These are phyloP conservation scores for Bedellia somnulentella DNA, from an alignment of 2,888 invertebrate species.

Conservation along the genomic window DNA sequence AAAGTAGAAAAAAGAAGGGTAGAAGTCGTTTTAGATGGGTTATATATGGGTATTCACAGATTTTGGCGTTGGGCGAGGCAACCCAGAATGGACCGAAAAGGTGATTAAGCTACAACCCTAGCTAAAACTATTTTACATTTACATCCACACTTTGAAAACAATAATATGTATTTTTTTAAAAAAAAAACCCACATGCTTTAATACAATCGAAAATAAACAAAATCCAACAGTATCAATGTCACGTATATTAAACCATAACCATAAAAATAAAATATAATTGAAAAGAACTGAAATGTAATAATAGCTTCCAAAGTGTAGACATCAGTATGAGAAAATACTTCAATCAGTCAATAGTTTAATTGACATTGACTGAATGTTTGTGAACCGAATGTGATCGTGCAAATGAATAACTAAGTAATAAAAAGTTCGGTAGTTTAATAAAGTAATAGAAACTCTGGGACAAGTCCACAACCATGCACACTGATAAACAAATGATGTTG, in stretches of 20 bases:
- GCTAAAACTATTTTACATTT: too few relatives aligned
- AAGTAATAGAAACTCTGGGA: constrained; percentile 18
- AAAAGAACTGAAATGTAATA: too few relatives aligned
- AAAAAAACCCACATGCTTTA: constrained; percentile 5
- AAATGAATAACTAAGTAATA: constrained; percentile 10
- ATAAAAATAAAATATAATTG: constrained; percentile 6
- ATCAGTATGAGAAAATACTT: too few relatives aligned
- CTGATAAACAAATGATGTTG: constrained; percentile 30
- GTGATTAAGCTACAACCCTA: constrained; percentile 24
- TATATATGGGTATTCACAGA: constrained; percentile 31
- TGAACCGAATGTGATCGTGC: constrained; percentile 38
- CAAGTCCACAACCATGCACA: constrained; percentile 47
- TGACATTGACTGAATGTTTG: constrained; percentile 18
- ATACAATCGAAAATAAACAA: constrained; percentile 5
- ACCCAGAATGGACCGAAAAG: constrained; percentile 35
- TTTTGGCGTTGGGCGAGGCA: constrained; percentile 57
- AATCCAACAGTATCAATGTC: constrained; percentile 4
- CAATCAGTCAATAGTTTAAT: too few relatives aligned
- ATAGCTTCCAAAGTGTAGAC: constrained; percentile 46
- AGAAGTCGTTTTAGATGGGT: too few relatives aligned
- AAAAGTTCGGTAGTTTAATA: not conserved
- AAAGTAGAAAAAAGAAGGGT: constrained; percentile 31
- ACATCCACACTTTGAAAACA: constrained; percentile 44
- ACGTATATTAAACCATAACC: constrained; percentile 6
- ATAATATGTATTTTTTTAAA: constrained; percentile 7